Base-by-base conservation (phyloP, 2,888 invertebrate genomes). In the Epicampocera succincta region DNA sequence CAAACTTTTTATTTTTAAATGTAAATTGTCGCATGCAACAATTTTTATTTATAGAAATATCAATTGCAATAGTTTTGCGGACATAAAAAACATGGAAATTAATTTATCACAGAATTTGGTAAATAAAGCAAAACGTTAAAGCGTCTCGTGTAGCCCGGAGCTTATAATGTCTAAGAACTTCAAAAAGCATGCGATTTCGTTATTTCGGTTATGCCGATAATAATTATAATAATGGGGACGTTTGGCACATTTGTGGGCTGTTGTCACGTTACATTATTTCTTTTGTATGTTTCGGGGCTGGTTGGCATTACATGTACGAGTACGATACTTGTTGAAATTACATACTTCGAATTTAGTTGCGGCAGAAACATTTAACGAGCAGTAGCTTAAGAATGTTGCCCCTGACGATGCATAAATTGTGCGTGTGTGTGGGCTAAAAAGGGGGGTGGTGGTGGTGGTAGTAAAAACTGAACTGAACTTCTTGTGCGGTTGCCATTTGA, bases 311-410 rank as follows among this genome's bases (percentile, higher is more conserved):
- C 66, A 76, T 76, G 66, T 80, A n/a, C n/a, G n/a, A n/a, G n/a
- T n/a, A n/a, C n/a, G n/a, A n/a, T n/a, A 61, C 71, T 80, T 76
- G 66, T 80, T 66, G 54, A 66, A 19, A 66, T 40, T 21, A 40
- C n/a, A n/a, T n/a, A n/a, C 25, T 38, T 15, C 9, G 54, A 54
- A 54, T 52, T 63, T 29, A 56, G 48, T 54, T 42, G 69, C 25
- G 61, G 76, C 61, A 77, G 46, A 9, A 21, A 33, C 33, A 58
- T 78, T 66, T 73, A 78, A 66, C 60, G 19, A 71, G 54, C 15
- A 69, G 46, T 54, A 63, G 69, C 76, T 77, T 77, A 77, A 71
- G 40, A 72, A 21, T 69, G 76, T 78, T 78, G 78, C 65, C 72
- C 63, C 72, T 78, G 78, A 72, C 78, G 66, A 78, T 78, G 52